Evolutionary conservation across 2,888 invertebrate species (phyloP), one percentile per base, ranked within the genome.

Genomic region (Archips xylosteana): DNA sequence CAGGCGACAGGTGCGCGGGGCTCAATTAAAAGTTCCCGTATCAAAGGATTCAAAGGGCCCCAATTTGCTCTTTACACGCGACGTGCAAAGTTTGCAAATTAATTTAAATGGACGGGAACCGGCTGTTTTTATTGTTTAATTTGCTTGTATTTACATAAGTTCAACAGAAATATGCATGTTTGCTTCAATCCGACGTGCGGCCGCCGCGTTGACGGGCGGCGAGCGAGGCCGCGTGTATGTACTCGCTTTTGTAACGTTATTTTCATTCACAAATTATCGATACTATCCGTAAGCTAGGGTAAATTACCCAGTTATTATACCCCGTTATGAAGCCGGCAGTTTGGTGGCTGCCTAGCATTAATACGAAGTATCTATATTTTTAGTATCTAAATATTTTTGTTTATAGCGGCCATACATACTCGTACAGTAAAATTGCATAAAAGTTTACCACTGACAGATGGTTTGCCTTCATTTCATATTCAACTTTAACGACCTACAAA

Each of bases 71-170:
- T 45, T 63, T 47, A 51, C 36, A 65, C 47, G 45, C 59, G 42
- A 65, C 63, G 42, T 54, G 36, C 61, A 66, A 54, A 66, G 54
- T 51, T 71, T 36, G 45, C 60, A 34, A 70, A 70, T 70, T 66
- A 54, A 71, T 71, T 71, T 45, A 34, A 66, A 54, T 42, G 66
- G 61, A 71, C 61, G 66, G 45, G 12, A 45, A 45, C n/a, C 32
- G 34, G 10, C 45, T 63, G 60, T 67, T 57, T 67, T 72, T 62
- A 62, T 67, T 67, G 23, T 62, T 67, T 57, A 13, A 67, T 62
- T 71, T 66, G 47, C 6, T 32, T 36, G 23, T 67, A 61, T 67
- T 67, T 67, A 57, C 54, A 62, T 66, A 61, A 62, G 23, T 57
- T 34, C 10, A 10, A 47, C 51, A n/a, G 9, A 5, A 10, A 61